Percentiles rank a stretch among this genome's conserved stretches.
Evolutionary conservation across 2,888 invertebrate species (phyloP).

Genomic region (Netelia virgata): DNA sequence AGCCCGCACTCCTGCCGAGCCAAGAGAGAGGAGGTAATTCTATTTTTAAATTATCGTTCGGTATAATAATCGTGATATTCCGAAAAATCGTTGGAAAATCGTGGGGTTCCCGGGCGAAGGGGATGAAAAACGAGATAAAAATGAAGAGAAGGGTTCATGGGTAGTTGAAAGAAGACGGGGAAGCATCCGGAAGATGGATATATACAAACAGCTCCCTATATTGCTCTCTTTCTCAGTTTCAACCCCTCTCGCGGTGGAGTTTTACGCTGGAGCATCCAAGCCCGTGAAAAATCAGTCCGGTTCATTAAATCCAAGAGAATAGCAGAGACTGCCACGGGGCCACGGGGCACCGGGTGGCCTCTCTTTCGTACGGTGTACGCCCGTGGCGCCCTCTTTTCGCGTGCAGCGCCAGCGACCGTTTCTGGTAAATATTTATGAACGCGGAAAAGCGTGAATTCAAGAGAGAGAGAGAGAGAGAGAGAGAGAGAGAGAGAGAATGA

Average conservation of each 20-base stretch:
- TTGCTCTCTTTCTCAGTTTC: constrained; percentile 59
- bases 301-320: constrained; percentile 83
- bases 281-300: constrained; percentile 82
- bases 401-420: constrained; percentile 59
- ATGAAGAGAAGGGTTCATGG: constrained; percentile 50
- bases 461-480: constrained; percentile 23
- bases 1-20: constrained; percentile 30
- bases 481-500: constrained; percentile 11
- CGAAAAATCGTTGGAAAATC: constrained; percentile 21
- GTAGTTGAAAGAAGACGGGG: constrained; percentile 37
- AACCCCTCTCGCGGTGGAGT: constrained; percentile 58
- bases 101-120: constrained; percentile 6
- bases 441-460: constrained; percentile 71
- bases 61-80: constrained; percentile 28
- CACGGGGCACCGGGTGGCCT: not conserved
- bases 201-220: constrained; percentile 75
- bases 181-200: constrained; percentile 73
- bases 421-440: constrained; percentile 83
- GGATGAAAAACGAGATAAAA: constrained; percentile 56
- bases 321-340: constrained; percentile 69
- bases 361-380: constrained; percentile 54
- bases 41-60: constrained; percentile 27
- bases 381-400: constrained; percentile 50
- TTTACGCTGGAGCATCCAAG: constrained; percentile 64
- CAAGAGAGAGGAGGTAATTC: constrained; percentile 46